phyloP scores from a whole-genome alignment of 2,113 vertebrate genomes.

The Lethenteron camtschaticum region DNA sequence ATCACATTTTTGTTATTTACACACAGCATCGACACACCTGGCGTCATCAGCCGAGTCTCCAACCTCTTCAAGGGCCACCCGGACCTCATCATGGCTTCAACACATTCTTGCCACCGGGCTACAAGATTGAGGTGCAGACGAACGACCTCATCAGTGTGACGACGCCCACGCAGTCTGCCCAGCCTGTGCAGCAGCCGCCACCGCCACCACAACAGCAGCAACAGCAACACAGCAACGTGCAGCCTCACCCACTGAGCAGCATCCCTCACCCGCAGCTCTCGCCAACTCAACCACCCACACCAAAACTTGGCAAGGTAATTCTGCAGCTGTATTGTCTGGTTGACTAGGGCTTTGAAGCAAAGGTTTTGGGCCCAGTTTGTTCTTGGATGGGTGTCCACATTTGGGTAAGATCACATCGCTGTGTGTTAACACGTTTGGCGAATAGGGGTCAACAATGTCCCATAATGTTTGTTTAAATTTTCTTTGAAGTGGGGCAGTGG shows the following conservation, averaged over 20 bases:
- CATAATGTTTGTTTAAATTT: too few relatives aligned
- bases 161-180: conserved; percentile 54
- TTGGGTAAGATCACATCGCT: too few relatives aligned
- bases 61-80: conserved; percentile 97
- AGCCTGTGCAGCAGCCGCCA: not conserved
- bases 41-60: conserved; percentile 88
- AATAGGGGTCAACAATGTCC: too few relatives aligned
- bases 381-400: too few relatives aligned
- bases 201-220: conserved; percentile 18
- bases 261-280: conserved; percentile 68
- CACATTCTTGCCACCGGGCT: conserved; percentile 87
- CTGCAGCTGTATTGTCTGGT: too few relatives aligned
- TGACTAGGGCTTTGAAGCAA: too few relatives aligned
- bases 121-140: conserved; percentile 95
- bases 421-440: too few relatives aligned
- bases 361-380: too few relatives aligned
- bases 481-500: too few relatives aligned
- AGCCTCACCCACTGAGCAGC: conserved; percentile 63
- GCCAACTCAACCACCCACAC: conserved; percentile 54
- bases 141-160: conserved; percentile 94
- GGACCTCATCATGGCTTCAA: conserved; percentile 97
- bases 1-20: not conserved
- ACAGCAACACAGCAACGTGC: conserved; percentile 65
- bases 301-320: not conserved
- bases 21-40: conserved; percentile 79